phyloP scores from a whole-genome alignment of 2,113 vertebrate genomes.

The Anguilla rostrata region DNA sequence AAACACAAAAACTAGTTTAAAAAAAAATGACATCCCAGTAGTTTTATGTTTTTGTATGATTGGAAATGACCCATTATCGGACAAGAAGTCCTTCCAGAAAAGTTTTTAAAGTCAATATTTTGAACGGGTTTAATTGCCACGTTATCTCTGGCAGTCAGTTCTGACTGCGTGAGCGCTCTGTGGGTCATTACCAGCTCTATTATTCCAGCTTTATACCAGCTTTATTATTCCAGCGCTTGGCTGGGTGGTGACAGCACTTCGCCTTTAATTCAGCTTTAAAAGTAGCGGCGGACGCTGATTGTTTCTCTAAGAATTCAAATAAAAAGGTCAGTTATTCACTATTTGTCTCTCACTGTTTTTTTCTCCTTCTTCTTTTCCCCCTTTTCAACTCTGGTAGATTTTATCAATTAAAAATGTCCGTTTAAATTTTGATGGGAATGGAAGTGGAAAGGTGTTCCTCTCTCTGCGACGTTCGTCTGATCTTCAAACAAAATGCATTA shows the following conservation, averaged over 20 bases:
- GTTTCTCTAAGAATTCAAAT: not conserved
- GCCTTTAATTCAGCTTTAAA: not conserved
- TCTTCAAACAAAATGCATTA: slow-evolving; percentile 11
- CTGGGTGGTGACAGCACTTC: not conserved
- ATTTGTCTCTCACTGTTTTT: not conserved
- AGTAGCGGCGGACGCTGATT: not conserved
- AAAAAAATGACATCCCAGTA: not conserved
- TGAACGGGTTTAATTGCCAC: slow-evolving; percentile 12
- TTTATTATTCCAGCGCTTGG: not conserved
- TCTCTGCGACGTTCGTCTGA: not conserved
- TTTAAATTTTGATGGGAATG: slow-evolving; percentile 18
- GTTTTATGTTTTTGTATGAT: not conserved
- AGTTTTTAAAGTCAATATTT: slow-evolving; percentile 19
- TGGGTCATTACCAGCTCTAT: slow-evolving; percentile 3
- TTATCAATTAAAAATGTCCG: slow-evolving; percentile 12
- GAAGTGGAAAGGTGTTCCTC: not conserved
- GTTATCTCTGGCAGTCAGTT: slow-evolving; percentile 1
- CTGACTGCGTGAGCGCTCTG: not conserved
- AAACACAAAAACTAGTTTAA: too few relatives aligned
- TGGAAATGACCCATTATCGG: not conserved
- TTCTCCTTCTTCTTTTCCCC: not conserved
- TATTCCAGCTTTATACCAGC: not conserved
- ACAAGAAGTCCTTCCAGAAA: slow-evolving; percentile 1
- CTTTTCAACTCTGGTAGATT: not conserved
- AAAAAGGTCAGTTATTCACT: not conserved